These are phyloP conservation scores for Diplogasteroides magnus DNA, from an alignment of 1,140 invertebrate species.

Conservation along the genomic window DNA sequence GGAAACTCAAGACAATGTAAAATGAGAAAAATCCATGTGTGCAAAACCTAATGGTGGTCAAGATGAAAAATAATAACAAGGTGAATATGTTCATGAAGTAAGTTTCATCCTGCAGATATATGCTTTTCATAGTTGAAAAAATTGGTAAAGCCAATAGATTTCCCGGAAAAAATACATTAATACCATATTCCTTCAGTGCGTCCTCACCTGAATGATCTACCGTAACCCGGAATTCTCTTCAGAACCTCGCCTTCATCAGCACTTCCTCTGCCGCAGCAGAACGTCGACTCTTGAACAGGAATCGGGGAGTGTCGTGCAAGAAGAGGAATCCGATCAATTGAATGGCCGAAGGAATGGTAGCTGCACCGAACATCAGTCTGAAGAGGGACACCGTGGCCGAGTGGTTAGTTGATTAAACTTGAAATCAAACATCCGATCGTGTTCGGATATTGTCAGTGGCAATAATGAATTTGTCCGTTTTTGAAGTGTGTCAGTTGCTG, in stretches of 20 bases:
- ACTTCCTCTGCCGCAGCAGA: background rate
- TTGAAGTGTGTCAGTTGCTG: too few relatives aligned
- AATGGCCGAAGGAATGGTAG: constrained; percentile 61
- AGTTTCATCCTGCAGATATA: too few relatives aligned
- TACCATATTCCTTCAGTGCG: too few relatives aligned
- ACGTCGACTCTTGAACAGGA: background rate
- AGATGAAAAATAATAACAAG: too few relatives aligned
- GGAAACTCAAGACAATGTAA: background rate
- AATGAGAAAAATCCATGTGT: too few relatives aligned
- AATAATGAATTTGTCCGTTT: too few relatives aligned
- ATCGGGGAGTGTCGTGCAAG: background rate
- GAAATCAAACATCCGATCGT: background rate
- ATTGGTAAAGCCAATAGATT: too few relatives aligned
- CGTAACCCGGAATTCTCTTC: background rate
- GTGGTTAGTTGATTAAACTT: background rate
- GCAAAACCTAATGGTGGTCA: too few relatives aligned
- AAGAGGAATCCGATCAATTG: background rate
- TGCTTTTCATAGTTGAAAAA: too few relatives aligned
- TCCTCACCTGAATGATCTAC: too few relatives aligned
- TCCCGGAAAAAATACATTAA: background rate
- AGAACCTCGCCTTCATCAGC: background rate
- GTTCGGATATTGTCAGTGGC: too few relatives aligned
- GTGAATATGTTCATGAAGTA: too few relatives aligned
- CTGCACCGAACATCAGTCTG: constrained; percentile 65
- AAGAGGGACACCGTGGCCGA: background rate